Evolutionary conservation across 2,888 invertebrate genomes (phyloP), one percentile per base, ranked within the genome.

Genomic region (Trissoscelio sp.): DNA sequence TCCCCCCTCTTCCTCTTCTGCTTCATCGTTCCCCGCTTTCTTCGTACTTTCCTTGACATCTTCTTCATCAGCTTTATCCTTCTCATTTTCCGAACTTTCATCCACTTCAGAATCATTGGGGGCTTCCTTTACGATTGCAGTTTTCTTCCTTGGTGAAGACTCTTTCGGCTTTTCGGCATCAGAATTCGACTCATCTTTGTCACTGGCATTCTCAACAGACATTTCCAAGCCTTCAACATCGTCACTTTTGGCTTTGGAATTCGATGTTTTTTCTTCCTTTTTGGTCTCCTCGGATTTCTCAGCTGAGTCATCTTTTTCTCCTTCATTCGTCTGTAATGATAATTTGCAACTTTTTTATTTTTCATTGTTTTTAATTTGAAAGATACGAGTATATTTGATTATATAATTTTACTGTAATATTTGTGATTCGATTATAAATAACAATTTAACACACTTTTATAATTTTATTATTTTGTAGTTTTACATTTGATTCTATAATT

Each of bases 201-300:
- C 91, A 70, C 91, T 91, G 0, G 90, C 91, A 73, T 89, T 89
- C 81, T 91, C 91, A 5, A 91, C 90, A 0, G 87, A 87, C 73
- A 91, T 86, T 62, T 91, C 91, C 31, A 91, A 81, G 12, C 89
- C 81, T 34, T 73, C 79, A 1, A 20, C 18, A 14, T 74, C 79
- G 14, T 69, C 58, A 5, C 48, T 66, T 16, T 62, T 20, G 1
- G 34, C 7, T 6, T 70, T 69, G 0, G 39, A 46, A 20, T 75
- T 70, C 0, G 69, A 66, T 14, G 11, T n/a, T 22, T 77, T 72
- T 5, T 14, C 53, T 14, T 79, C 58, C 18, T 83, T n/a, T 12
- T 48, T 69, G 16, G 34, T 28, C n/a, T 75, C 66, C 0, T 39
- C 42, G 7, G 79, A 55, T 1, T 51, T 74, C 7, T 46, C 75